Percentiles rank a stretch among this genome's conserved stretches.
phyloP scores from a whole-genome alignment of 2,888 invertebrate species.

The Calameuta pallipes region DNA sequence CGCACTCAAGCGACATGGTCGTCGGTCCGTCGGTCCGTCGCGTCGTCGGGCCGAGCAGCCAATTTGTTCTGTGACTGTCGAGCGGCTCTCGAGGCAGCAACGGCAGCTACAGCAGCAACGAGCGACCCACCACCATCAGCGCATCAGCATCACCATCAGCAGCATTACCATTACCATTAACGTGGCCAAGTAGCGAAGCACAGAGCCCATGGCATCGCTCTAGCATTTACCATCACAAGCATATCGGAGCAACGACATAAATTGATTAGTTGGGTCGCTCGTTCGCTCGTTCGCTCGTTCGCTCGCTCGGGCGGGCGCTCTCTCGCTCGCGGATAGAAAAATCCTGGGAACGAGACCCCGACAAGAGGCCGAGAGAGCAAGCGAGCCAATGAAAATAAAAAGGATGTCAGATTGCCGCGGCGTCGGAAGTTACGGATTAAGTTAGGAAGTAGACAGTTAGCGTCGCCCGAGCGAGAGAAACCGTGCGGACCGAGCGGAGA shows the following conservation, averaged over 20 bases:
- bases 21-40: conserved; percentile 6
- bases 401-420: conserved; percentile 67
- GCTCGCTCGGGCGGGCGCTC: conserved; percentile 34
- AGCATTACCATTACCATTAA: too few relatives aligned
- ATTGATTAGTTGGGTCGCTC: conserved; percentile 63
- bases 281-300: conserved; percentile 43
- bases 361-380: conserved; percentile 48
- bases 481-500: conserved; percentile 21
- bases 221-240: too few relatives aligned
- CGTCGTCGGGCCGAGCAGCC: conserved; percentile 9
- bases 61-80: conserved; percentile 31
- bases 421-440: conserved; percentile 67
- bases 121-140: too few relatives aligned
- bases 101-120: too few relatives aligned
- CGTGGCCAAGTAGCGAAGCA: too few relatives aligned
- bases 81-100: conserved; percentile 20
- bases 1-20: conserved; percentile 57
- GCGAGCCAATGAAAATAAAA: conserved; percentile 65
- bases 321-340: conserved; percentile 58
- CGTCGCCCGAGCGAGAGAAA: conserved; percentile 47
- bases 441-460: conserved; percentile 67
- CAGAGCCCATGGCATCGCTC: too few relatives aligned
- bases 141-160: too few relatives aligned
- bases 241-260: conserved; percentile 53
- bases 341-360: conserved; percentile 65